These are phyloP conservation scores for Protomyctophum bolini DNA, from an alignment of 2,113 vertebrate genomes.

Conservation along the genomic window DNA sequence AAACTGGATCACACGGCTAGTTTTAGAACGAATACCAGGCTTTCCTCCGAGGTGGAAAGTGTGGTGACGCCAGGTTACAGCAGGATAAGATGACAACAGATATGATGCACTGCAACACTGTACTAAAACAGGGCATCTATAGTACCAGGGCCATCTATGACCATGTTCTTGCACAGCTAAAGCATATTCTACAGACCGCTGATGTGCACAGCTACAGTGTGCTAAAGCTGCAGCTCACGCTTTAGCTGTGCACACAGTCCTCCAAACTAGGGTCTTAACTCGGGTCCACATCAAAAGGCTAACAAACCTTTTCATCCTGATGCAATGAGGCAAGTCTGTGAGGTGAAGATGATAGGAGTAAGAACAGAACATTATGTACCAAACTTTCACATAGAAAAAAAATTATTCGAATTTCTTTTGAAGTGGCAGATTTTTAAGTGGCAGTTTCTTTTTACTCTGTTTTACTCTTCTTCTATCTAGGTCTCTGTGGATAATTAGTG, in stretches of 20 bases:
- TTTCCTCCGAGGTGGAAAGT: too few relatives aligned
- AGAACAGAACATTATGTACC: constrained; percentile 20
- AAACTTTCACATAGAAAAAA: neutral
- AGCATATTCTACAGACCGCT: neutral
- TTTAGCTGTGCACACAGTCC: constrained; percentile 44
- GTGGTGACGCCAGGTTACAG: neutral
- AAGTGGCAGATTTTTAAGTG: neutral
- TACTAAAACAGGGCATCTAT: neutral
- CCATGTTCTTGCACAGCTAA: constrained; percentile 40
- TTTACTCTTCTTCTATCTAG: too few relatives aligned
- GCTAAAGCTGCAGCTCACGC: constrained; percentile 10
- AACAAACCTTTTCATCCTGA: constrained; percentile 67
- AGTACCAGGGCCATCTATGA: constrained; percentile 22
- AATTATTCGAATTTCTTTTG: neutral
- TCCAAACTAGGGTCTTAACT: constrained; percentile 23
- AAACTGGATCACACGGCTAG: too few relatives aligned
- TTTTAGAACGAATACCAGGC: too few relatives aligned
- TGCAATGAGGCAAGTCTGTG: constrained; percentile 64
- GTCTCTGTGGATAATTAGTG: neutral
- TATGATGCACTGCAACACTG: constrained; percentile 7
- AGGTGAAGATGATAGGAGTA: constrained; percentile 55
- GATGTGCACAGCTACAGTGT: neutral
- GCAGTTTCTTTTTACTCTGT: neutral
- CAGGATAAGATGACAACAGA: constrained; percentile 17
- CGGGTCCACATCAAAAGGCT: constrained; percentile 23